These are phyloP conservation scores for Engraulis encrasicolus DNA, from an alignment of 2,113 vertebrate species.

Conservation along the genomic window DNA sequence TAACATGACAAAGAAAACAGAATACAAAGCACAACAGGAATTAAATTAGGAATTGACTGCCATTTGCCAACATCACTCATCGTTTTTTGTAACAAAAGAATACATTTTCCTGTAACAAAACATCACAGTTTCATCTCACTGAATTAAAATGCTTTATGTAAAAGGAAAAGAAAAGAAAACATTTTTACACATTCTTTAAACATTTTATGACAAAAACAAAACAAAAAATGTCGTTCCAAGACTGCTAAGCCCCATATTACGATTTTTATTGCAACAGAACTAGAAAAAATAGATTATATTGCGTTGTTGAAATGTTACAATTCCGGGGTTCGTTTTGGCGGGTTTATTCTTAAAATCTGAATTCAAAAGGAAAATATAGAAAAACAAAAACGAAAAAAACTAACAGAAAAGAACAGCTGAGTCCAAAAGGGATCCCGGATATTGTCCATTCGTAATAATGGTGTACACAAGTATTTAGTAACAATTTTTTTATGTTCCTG, in stretches of 20 bases:
- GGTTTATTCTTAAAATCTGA: conserved; percentile 63
- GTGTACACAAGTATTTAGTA: conserved; percentile 89
- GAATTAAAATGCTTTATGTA: conserved; percentile 75
- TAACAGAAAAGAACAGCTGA: conserved; percentile 67
- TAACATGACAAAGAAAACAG: conserved; percentile 81
- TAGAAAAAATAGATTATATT: conserved; percentile 85
- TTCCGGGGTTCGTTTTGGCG: conserved; percentile 82
- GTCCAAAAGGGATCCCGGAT: conserved; percentile 79
- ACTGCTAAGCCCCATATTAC: conserved; percentile 90
- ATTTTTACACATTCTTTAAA: conserved; percentile 75
- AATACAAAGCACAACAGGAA: conserved; percentile 79
- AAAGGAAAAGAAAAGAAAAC: conserved; percentile 65
- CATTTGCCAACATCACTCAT: conserved; percentile 67
- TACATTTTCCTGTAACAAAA: conserved; percentile 80
- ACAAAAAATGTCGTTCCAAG: conserved; percentile 83
- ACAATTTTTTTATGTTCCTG: conserved; percentile 82
- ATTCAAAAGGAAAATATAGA: conserved; percentile 77
- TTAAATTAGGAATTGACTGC: conserved; percentile 78
- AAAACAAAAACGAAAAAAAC: conserved; percentile 68
- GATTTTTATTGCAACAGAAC: conserved; percentile 86
- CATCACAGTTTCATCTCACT: conserved; percentile 83
- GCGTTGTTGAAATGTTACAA: conserved; percentile 88
- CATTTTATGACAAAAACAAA: conserved; percentile 71
- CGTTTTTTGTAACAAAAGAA: conserved; percentile 72
- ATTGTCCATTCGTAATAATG: conserved; percentile 81